Conservation (phyloP, 2,797 vertebrate genomes). For the Dendrocincla tyrannina region DNA sequence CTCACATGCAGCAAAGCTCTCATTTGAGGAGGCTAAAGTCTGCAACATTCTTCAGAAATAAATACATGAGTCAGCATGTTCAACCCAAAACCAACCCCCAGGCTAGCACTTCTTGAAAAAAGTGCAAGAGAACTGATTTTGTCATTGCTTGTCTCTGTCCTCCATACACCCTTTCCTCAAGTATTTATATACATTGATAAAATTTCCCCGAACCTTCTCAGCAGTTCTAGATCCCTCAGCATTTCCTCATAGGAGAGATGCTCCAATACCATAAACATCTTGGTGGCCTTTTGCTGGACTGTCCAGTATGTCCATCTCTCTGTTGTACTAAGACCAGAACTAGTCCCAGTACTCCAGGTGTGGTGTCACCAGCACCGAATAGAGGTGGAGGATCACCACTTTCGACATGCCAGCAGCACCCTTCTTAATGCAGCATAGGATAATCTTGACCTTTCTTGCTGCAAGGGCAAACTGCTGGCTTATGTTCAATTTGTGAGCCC, state of each 20-base stretch:
- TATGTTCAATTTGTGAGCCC: background rate
- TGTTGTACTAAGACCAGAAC: background rate
- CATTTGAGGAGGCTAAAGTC: background rate
- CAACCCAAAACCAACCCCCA: background rate
- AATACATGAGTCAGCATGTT: background rate
- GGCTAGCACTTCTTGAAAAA: background rate
- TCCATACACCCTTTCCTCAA: background rate
- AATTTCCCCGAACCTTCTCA: background rate
- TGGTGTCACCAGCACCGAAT: background rate
- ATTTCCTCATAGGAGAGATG: background rate
- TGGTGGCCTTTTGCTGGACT: background rate
- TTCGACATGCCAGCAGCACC: rapidly evolving
- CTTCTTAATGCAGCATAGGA: background rate
- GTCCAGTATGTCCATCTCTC: rapidly evolving
- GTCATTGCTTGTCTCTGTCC: background rate
- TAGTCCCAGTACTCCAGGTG: background rate
- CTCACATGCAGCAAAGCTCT: background rate
- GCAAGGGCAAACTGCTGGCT: background rate
- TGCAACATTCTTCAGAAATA: background rate
- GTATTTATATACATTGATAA: background rate
- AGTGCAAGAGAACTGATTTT: background rate
- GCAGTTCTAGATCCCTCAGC: background rate
- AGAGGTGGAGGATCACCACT: background rate
- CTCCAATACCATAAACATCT: background rate
- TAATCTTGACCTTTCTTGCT: background rate